Base-by-base conservation (phyloP, 2,113 vertebrate species). In the Struthidea cinerea region DNA sequence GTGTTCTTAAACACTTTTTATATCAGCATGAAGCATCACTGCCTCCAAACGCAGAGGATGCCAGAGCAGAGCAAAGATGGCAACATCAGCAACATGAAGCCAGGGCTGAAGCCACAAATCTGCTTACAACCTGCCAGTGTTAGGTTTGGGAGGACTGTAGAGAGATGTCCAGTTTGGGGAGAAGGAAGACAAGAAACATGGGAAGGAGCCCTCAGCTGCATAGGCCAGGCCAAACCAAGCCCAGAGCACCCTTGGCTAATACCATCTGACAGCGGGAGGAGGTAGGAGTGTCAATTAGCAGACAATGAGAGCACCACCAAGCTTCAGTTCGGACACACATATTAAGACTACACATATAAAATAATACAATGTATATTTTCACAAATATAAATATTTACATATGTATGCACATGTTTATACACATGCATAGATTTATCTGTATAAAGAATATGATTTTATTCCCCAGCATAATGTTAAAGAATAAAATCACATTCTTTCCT, bases 401-500 rank as follows among this genome's bases (percentile, higher is more conserved):
- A 33, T 4, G 5, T 13, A 30, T 26, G 32, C 12, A 30, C 49
- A 24, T 37, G 2, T 60, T 49, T 57, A 83, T 27, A 69, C 4
- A 39, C 5, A 24, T 30, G 33, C 18, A 24, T 44, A 59, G 27
- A 59, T 80, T 61, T 76, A 30, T 32, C 24, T n/a, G 7, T 30
- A 41, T 15, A 61, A 89, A 70, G 6, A 74, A 70, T 63, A 55
- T 50, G n/a, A 87, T 84, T 91, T 89, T 74, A 81, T 75, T 87
- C 35, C 32, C 21, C 16, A n/a, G 39, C 13, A 78, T 74, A 46
- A 91, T 16, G 9, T 11, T 68, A 32, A 73, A 35, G 32, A 86
- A 80, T 46, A 86, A 93, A 89, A 89, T 84, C 74, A 79, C 61
- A 76, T 57, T 75, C n/a, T 78, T 95, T 87, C 27, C 67, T 83